These are phyloP conservation scores for Drosophila virilis DNA, from an alignment of 1,140 invertebrate species.

Conservation along the genomic window DNA sequence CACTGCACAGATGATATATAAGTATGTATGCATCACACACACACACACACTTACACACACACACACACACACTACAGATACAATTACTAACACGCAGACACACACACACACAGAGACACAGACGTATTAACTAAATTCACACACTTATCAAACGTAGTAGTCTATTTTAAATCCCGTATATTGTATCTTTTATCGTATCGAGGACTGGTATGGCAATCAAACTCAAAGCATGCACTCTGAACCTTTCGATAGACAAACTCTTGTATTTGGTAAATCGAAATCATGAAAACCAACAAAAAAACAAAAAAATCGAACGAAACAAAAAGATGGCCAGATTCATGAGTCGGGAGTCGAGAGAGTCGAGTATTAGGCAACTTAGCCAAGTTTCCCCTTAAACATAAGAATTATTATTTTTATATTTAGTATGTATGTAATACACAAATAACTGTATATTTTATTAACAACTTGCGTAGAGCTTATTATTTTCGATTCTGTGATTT, in stretches of 20 bases:
- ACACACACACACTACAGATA: slow-evolving; percentile 2
- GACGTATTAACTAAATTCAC: slow-evolving; percentile 26
- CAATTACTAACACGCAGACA: background rate
- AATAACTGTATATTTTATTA: slow-evolving; percentile 20
- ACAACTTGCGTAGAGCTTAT: slow-evolving; percentile 29
- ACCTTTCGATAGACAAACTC: slow-evolving; percentile 19
- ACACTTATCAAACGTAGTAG: slow-evolving; percentile 25
- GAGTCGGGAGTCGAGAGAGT: slow-evolving; percentile 14
- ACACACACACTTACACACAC: slow-evolving; percentile 6
- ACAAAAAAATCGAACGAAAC: background rate
- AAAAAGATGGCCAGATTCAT: background rate
- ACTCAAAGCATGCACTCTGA: slow-evolving; percentile 43
- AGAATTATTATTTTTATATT: slow-evolving; percentile 5
- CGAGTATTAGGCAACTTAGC: slow-evolving; percentile 12
- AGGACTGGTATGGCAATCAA: slow-evolving; percentile 41
- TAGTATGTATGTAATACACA: background rate
- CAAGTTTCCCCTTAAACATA: slow-evolving; percentile 8
- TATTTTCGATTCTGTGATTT: slow-evolving; percentile 35
- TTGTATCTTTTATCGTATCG: slow-evolving; percentile 41
- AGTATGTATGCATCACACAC: slow-evolving; percentile 27
- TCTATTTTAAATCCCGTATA: slow-evolving; percentile 38
- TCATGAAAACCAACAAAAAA: background rate
- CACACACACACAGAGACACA: slow-evolving; percentile 11
- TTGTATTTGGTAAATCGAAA: slow-evolving; percentile 12
- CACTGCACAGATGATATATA: slow-evolving; percentile 23